phyloP scores from a whole-genome alignment of 1,140 invertebrate genomes.

The Zeugodacus cucurbitae region DNA sequence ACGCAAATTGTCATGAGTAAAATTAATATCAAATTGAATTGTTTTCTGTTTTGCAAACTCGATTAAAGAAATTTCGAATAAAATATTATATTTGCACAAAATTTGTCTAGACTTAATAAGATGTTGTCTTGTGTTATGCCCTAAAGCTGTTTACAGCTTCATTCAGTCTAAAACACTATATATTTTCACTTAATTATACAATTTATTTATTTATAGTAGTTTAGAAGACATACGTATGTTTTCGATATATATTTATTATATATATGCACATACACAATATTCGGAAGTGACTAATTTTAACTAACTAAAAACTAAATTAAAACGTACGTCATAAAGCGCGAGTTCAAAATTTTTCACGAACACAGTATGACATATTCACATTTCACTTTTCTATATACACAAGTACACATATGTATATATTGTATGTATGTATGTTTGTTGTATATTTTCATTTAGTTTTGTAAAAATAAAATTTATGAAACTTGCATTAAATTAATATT shows the following conservation, averaged over 20 bases:
- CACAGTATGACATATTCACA: neutral
- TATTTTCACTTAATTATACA: neutral
- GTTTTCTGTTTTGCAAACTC: no score
- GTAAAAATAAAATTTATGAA: neutral
- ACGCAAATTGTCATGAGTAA: no score
- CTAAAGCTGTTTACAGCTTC: neutral
- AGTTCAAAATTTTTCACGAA: constrained; percentile 23
- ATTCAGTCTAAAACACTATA: neutral
- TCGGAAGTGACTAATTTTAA: neutral
- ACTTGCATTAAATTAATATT: neutral
- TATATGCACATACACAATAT: neutral
- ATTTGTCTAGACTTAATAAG: neutral
- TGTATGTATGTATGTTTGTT: no score
- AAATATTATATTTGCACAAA: neutral
- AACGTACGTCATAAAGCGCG: neutral
- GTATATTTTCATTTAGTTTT: neutral
- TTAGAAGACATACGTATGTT: neutral
- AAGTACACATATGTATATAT: neutral
- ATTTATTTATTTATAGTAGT: neutral
- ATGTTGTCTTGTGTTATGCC: neutral
- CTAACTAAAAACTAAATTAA: constrained; percentile 37
- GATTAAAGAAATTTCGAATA: neutral
- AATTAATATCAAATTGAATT: no score
- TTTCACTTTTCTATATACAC: neutral
- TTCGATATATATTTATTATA: no score